Evolutionary conservation across 2,113 vertebrate genomes (phyloP), one percentile per base, ranked within the genome.

Genomic region (Oreochromis aureus): DNA sequence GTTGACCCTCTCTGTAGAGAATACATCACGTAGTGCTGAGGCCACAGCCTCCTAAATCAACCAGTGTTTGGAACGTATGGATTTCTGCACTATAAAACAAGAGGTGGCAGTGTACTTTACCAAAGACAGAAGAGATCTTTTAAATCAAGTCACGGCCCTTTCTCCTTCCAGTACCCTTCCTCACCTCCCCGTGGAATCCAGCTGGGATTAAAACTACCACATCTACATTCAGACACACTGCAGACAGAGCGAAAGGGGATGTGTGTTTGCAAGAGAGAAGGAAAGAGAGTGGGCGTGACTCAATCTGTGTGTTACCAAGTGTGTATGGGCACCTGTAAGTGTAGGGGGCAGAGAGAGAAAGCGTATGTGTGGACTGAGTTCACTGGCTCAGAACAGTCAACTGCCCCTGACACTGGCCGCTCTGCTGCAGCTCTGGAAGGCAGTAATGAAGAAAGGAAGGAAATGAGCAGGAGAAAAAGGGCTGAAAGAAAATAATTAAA

Each of bases 401-500:
- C 82, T 84, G 84, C 32, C 81, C 24, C 30, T 54, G 79, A 90
- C 91, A 86, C 86, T 7, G 58, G 63, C 63, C 3, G 36, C 84
- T 88, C 36, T 2, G 5, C 83, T 58, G 27, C 85, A 82, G 46
- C 81, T 84, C 69, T 82, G 66, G n/a, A 80, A 92, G 69, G 71
- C 87, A 2, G 30, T 84, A 85, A 88, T 86, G 76, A 89, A 91
- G 85, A 91, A 81, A 56, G 61, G 71, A 39, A 63, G 90, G 88
- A 93, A 92, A 92, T 86, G 86, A 92, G 88, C 48, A 3, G 86
- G 30, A 87, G 83, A 84, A 63, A 69, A 87, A 86, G 54, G 90
- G 51, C 55, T 10, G 87, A 82, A 71, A 87, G 89, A 89, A 93
- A 91, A 91, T 94, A 95, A 95, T 94, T 93, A 93, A 94, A 93